Percentiles rank a stretch among this genome's conserved stretches.
Conservation (phyloP, 2,888 invertebrate genomes). For the Folsomia candida region DNA sequence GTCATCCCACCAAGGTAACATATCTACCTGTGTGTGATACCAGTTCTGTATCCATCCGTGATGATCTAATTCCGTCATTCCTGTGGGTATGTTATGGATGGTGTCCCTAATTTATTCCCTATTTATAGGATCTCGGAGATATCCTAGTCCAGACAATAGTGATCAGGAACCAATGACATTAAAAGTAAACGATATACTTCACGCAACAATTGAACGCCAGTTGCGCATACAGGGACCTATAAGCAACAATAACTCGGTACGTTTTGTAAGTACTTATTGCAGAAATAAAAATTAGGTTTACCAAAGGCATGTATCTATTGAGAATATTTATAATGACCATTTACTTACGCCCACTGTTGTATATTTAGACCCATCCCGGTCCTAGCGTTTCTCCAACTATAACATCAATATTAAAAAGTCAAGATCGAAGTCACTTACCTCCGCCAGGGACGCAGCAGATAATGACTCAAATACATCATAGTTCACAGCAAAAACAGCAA, state of each 20-base stretch:
- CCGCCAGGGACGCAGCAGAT: slow-evolving; percentile 36
- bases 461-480: slow-evolving; percentile 36
- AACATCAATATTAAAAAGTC: slow-evolving; percentile 51
- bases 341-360: too few species aligned
- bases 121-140: slow-evolving; percentile 27
- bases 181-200: slow-evolving; percentile 68
- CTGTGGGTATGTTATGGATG: too few species aligned
- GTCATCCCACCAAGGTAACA: slow-evolving; percentile 12
- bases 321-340: neutral
- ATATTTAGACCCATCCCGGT: slow-evolving; percentile 33
- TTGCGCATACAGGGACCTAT: slow-evolving; percentile 54
- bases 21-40: too few species aligned
- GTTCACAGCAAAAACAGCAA: slow-evolving; percentile 31
- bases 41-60: too few species aligned
- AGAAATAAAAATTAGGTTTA: neutral
- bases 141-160: slow-evolving; percentile 50
- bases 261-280: neutral
- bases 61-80: too few species aligned
- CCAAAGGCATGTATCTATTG: slow-evolving; percentile 4
- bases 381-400: slow-evolving; percentile 51
- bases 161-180: slow-evolving; percentile 65
- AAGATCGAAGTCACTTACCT: slow-evolving; percentile 43
- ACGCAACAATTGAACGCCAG: slow-evolving; percentile 78
- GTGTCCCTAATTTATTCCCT: too few species aligned
- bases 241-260: slow-evolving; percentile 17